A percentile compares a stretch with the other conserved stretches of the same genome.
These are phyloP conservation scores for Falco concolor DNA, from an alignment of 2,797 vertebrate genomes.

Conservation along the genomic window DNA sequence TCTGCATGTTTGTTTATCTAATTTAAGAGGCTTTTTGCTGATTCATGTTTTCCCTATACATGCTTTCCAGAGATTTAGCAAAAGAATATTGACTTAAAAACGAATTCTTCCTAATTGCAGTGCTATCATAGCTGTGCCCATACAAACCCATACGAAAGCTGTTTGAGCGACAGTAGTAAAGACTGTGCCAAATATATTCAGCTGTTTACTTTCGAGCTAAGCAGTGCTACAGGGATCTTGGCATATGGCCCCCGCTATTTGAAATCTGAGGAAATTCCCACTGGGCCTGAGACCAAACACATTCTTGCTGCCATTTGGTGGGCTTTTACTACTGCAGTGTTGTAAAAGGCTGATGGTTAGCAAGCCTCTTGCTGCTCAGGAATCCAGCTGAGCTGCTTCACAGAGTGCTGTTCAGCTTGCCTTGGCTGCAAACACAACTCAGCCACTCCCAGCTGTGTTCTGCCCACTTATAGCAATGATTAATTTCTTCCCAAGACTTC, in stretches of 20 bases:
- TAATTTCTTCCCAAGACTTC: slow-evolving; percentile 22
- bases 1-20: not conserved
- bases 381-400: slow-evolving; percentile 40
- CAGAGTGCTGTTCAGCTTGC: not conserved
- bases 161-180: slow-evolving; percentile 10
- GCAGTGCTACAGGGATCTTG: slow-evolving; percentile 27
- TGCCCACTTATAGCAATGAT: slow-evolving; percentile 28
- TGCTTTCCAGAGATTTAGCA: not conserved
- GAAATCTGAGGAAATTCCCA: slow-evolving; percentile 53
- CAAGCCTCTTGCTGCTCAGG: slow-evolving; percentile 8
- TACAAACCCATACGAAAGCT: not conserved
- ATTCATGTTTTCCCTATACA: not conserved
- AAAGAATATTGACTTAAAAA: not conserved
- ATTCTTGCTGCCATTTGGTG: slow-evolving; percentile 35
- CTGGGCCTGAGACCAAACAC: slow-evolving; percentile 42
- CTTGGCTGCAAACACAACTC: not conserved
- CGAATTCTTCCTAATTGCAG: not conserved
- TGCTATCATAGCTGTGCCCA: not conserved
- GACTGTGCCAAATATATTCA: slow-evolving; percentile 7
- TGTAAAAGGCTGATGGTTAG: slow-evolving; percentile 35
- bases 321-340: not conserved
- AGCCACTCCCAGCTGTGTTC: slow-evolving; percentile 46
- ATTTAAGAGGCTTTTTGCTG: not conserved
- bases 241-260: slow-evolving; percentile 17
- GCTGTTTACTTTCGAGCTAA: slow-evolving; percentile 36